These are phyloP conservation scores for Aegotheles bennettii DNA, from an alignment of 2,113 vertebrate species.

Conservation along the genomic window DNA sequence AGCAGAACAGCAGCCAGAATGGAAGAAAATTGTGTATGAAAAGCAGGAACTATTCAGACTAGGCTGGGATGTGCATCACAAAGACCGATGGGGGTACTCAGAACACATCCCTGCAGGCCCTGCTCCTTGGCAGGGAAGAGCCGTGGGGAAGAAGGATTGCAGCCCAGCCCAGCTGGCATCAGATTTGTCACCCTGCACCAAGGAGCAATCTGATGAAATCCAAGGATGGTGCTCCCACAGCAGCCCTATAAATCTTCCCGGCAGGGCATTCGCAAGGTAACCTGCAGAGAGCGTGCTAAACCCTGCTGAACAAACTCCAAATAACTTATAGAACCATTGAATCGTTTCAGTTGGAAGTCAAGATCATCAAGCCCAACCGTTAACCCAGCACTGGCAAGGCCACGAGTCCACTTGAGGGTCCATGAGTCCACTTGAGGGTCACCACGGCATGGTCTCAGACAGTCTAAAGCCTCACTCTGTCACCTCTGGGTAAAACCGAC, in stretches of 20 bases:
- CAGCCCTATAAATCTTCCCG: not conserved
- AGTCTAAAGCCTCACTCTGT: not conserved
- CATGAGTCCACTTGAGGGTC: too few relatives aligned
- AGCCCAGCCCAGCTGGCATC: not conserved
- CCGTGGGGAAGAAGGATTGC: not conserved
- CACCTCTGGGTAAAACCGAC: not conserved
- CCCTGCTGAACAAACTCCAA: not conserved
- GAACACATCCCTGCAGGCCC: not conserved
- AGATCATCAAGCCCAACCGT: too few relatives aligned
- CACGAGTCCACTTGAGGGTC: too few relatives aligned
- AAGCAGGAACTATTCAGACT: not conserved
- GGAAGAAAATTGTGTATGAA: not conserved
- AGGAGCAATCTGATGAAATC: not conserved
- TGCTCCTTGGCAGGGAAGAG: not conserved
- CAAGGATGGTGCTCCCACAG: not conserved
- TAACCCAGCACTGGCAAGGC: too few relatives aligned
- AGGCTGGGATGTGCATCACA: not conserved
- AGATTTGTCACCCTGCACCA: not conserved
- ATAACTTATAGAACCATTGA: too few relatives aligned
- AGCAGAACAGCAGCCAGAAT: not conserved
- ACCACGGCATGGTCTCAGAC: not conserved
- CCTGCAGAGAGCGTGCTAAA: not conserved
- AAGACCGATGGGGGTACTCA: not conserved
- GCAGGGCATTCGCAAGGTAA: not conserved
- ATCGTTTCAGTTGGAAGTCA: too few relatives aligned